Evolutionary conservation across 2,888 invertebrate species (phyloP), one percentile per base, ranked within the genome.

Genomic region (Sphecodes monilicornis): DNA sequence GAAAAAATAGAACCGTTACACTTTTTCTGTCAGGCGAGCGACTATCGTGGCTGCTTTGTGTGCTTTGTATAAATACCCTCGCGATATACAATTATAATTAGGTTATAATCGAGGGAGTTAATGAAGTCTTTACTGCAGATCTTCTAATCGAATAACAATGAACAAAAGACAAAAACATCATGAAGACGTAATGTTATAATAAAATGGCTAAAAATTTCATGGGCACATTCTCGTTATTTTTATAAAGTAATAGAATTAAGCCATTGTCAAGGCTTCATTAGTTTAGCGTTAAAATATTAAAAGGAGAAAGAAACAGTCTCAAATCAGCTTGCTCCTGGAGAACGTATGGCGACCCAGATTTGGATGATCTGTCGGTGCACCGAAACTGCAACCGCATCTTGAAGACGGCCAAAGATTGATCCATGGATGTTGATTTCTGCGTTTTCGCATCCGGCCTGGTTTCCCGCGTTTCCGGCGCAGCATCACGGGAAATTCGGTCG

Each of bases 401-500:
- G 8, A 32, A 18, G 32, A 32, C 32, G 32, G 8, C 10, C 0
- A 29, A 18, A 10, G 32, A 18, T 64, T 8, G 57, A 29, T 29
- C 57, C n/a, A 26, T n/a, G 26, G 57, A 60, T 4, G 57, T 29
- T 29, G 29, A 29, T 60, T 26, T 26, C 26, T 16, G 26, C 16
- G 57, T 29, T 13, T 57, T 54, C 57, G 57, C 26, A 26, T 57
- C 57, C 26, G 57, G 57, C 57, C 54, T 11, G 26, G 57, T 57
- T 57, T 64, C 60, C 60, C 57, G 57, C 57, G 57, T 57, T 26
- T 26, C 13, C 57, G 26, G 16, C 32, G 18, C 32, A 18, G 64
- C 32, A 8, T 64, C 18, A 29, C 64, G 64, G 64, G 32, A 64
- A 64, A 64, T 64, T 64, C 64, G 46, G 71, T 68, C 32, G 66